Evolutionary conservation across 2,888 invertebrate species (phyloP).

Genomic region (Sipunculus nudus): DNA sequence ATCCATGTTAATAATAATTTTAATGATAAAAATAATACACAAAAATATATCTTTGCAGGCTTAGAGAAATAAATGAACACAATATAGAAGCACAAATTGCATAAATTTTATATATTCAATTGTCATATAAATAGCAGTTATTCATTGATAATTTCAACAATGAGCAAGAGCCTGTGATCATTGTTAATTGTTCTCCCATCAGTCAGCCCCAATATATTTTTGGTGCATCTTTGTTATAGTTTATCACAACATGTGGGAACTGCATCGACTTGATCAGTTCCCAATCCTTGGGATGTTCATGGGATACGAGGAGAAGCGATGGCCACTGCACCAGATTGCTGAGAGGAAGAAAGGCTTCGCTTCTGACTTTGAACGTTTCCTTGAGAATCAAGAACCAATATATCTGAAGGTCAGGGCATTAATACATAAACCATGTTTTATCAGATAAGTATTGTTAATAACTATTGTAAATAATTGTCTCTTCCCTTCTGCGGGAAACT

Average conservation of each 20-base stretch:
- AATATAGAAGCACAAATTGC: no score
- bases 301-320: slow-evolving; percentile 47
- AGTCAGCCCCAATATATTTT: background rate
- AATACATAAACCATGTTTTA: background rate
- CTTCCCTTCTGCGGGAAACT: no score
- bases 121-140: no score
- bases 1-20: no score
- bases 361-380: slow-evolving; percentile 46
- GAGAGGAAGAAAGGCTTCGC: slow-evolving; percentile 51
- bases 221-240: slow-evolving; percentile 40
- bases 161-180: no score
- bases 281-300: slow-evolving; percentile 55
- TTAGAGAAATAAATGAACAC: no score
- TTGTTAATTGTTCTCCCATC: background rate
- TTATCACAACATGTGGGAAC: slow-evolving; percentile 50
- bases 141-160: no score
- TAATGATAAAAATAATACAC: no score
- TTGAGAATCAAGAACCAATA: slow-evolving; percentile 47
- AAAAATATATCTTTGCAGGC: no score
- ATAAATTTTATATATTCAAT: no score
- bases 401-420: slow-evolving; percentile 55
- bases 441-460: no score
- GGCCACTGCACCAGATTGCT: slow-evolving; percentile 52
- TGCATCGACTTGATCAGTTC: slow-evolving; percentile 45
- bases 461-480: no score